A percentile compares a stretch with the other conserved stretches of the same genome.
Evolutionary conservation across 1,140 invertebrate species (phyloP).

Genomic region (Steinernema khuongi): DNA sequence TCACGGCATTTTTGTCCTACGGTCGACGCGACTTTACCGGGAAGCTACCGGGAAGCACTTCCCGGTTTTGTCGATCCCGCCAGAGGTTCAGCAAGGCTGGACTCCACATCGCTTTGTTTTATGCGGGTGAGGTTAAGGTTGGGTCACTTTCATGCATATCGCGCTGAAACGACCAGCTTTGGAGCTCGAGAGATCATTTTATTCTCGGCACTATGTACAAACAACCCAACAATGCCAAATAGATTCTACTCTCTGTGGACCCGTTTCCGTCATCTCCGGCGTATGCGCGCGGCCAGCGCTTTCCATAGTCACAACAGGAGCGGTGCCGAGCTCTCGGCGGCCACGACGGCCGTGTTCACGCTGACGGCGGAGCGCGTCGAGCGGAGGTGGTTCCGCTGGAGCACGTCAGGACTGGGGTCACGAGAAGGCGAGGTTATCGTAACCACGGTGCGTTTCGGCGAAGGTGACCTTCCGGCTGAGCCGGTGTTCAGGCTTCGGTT

Average conservation of each 20-base stretch:
- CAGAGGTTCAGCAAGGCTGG: too few relatives aligned
- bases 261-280: background rate
- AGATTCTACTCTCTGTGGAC: background rate
- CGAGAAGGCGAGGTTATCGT: constrained; percentile 14
- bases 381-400: background rate
- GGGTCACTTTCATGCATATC: background rate
- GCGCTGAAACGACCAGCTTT: background rate
- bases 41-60: too few relatives aligned
- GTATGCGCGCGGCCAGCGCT: background rate
- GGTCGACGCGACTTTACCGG: too few relatives aligned
- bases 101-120: too few relatives aligned
- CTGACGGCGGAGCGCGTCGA: background rate
- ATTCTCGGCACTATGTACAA: background rate
- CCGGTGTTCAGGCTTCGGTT: background rate
- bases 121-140: too few relatives aligned
- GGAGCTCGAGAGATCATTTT: background rate
- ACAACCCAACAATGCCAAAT: constrained; percentile 4
- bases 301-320: constrained; percentile 12
- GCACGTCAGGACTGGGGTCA: constrained; percentile 7
- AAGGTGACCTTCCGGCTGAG: background rate
- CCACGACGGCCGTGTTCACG: background rate
- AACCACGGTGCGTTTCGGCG: constrained; percentile 11
- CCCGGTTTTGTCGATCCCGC: too few relatives aligned
- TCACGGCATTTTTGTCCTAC: too few relatives aligned
- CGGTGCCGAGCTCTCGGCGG: background rate